Evolutionary conservation across 2,888 invertebrate genomes (phyloP).

Genomic region (Salpingus planirostris): DNA sequence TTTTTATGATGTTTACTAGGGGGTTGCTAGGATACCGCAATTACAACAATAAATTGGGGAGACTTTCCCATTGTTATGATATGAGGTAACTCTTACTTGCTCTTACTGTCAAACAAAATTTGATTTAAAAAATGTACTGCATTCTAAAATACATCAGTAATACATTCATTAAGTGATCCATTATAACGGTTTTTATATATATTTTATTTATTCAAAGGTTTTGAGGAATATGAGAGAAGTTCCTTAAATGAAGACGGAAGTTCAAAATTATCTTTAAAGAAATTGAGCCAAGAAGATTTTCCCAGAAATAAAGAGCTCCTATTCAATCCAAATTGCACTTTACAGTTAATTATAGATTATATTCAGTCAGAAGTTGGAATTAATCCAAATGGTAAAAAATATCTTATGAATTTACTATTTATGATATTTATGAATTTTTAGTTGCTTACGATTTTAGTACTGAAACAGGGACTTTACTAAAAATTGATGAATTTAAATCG

Average conservation of each 20-base stretch:
- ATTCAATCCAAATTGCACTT: constrained; percentile 37
- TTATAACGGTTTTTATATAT: too few species aligned
- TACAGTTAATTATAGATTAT: constrained; percentile 37
- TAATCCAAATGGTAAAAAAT: constrained; percentile 2
- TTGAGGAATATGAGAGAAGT: too few species aligned
- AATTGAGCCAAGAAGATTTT: too few species aligned
- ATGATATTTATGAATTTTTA: constrained; percentile 1
- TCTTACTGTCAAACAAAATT: too few species aligned
- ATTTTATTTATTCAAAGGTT: too few species aligned
- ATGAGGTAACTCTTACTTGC: too few species aligned
- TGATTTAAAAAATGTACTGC: constrained; percentile 23
- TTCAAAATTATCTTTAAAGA: too few species aligned
- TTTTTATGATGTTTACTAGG: too few species aligned
- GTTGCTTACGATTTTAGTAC: constrained; percentile 7
- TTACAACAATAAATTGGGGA: too few species aligned
- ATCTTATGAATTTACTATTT: not conserved
- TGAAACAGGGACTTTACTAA: constrained; percentile 4
- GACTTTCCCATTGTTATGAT: too few species aligned
- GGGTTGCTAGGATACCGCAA: too few species aligned
- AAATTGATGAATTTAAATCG: constrained; percentile 7
- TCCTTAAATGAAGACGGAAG: not conserved
- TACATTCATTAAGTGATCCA: too few species aligned
- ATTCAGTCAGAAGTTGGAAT: constrained; percentile 17
- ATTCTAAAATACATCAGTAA: constrained; percentile 22
- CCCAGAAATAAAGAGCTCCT: constrained; percentile 28